These are phyloP conservation scores for Agrochola macilenta DNA, from an alignment of 2,888 invertebrate species.

Conservation along the genomic window DNA sequence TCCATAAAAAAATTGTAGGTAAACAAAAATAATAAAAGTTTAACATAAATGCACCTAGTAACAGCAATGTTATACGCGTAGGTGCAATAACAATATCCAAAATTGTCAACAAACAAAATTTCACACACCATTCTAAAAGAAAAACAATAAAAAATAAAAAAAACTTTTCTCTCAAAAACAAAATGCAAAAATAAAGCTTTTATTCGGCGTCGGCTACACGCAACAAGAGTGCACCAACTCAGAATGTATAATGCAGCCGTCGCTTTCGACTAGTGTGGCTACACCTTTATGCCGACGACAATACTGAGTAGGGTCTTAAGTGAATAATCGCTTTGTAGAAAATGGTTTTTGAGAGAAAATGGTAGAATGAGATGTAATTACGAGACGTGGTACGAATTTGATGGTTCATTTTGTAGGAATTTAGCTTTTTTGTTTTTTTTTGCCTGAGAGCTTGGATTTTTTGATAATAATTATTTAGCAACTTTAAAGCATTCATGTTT, in stretches of 20 bases:
- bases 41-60: not conserved
- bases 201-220: slow-evolving; percentile 18
- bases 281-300: slow-evolving; percentile 56
- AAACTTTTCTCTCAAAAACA: not conserved
- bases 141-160: not conserved
- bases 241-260: slow-evolving; percentile 53
- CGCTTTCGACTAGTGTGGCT: slow-evolving; percentile 47
- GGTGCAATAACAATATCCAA: not conserved
- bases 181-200: slow-evolving; percentile 18
- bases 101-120: not conserved
- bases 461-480: not conserved
- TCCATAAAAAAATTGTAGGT: not conserved
- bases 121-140: not conserved
- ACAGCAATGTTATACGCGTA: not conserved
- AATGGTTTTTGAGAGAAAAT: slow-evolving; percentile 48
- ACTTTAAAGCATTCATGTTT: not conserved
- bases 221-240: slow-evolving; percentile 31
- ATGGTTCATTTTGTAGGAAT: slow-evolving; percentile 5
- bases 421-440: slow-evolving; percentile 7
- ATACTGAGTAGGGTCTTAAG: slow-evolving; percentile 52
- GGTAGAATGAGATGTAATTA: slow-evolving; percentile 48
- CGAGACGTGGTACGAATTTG: slow-evolving; percentile 43
- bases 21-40: not conserved
- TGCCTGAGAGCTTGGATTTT: not conserved
- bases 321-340: slow-evolving; percentile 55